Percentiles rank a stretch among this genome's conserved stretches.
phyloP scores from a whole-genome alignment of 2,113 vertebrate genomes.

The Antigone vipio region DNA sequence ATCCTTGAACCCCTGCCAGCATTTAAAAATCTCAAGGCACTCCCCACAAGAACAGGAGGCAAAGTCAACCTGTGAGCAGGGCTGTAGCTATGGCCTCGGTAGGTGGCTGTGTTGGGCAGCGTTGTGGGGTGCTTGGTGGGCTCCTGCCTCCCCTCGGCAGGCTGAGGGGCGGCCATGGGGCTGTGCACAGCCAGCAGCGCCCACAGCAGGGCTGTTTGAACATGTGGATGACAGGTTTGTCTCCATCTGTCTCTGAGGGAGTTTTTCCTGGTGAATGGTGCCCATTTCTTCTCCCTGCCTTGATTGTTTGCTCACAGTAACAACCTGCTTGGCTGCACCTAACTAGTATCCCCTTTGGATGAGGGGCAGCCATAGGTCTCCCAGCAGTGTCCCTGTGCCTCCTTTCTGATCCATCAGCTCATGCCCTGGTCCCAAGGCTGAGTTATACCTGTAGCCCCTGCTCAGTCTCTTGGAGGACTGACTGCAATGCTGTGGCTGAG shows the following conservation, averaged over 20 bases:
- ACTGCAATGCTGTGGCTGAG: neutral
- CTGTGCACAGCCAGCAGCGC: neutral
- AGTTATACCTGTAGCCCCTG: rapidly evolving
- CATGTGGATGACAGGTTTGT: neutral
- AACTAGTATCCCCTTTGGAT: neutral
- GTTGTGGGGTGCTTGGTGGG: rapidly evolving
- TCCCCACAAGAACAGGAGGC: rapidly evolving
- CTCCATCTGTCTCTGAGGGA: neutral
- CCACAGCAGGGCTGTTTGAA: neutral
- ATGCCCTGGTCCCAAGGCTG: neutral
- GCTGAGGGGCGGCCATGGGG: neutral
- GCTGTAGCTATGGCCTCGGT: neutral
- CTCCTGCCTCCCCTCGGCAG: neutral
- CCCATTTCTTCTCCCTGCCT: neutral
- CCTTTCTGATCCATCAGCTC: neutral
- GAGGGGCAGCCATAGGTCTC: neutral
- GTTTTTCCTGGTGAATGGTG: neutral
- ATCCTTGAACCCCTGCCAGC: neutral
- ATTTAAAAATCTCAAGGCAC: neutral
- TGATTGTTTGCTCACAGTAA: neutral
- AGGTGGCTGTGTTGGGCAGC: rapidly evolving
- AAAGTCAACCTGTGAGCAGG: neutral
- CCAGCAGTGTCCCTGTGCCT: neutral
- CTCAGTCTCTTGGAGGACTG: neutral
- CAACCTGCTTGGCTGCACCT: neutral